A percentile compares a stretch with the other conserved stretches of the same genome.
Conservation (phyloP, 2,797 vertebrate genomes). For the Dryobates pubescens region DNA sequence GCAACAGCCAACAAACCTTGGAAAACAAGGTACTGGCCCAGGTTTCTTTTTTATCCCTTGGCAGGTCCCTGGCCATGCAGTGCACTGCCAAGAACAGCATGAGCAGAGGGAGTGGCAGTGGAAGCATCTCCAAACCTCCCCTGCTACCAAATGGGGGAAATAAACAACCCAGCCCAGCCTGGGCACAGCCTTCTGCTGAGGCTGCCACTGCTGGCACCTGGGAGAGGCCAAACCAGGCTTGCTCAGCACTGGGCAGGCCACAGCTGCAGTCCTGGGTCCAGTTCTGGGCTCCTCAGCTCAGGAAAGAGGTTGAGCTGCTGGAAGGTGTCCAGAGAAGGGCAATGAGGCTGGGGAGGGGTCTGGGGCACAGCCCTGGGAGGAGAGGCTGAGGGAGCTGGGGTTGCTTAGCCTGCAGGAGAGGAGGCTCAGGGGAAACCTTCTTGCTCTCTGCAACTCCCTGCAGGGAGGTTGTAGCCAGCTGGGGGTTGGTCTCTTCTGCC, state of each 20-base stretch:
- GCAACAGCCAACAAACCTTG: background rate
- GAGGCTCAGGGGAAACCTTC: no score
- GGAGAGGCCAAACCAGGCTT: rapidly evolving
- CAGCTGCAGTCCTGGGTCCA: no score
- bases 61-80: background rate
- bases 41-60: background rate
- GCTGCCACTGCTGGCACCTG: background rate
- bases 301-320: no score
- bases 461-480: no score
- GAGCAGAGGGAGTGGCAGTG: background rate
- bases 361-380: no score
- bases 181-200: background rate
- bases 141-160: background rate
- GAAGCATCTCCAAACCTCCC: background rate
- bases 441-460: no score
- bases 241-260: background rate
- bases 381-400: no score
- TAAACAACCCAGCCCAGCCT: rapidly evolving
- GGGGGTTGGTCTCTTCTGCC: no score
- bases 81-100: background rate
- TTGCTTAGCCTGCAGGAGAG: no score
- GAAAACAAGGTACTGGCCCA: background rate
- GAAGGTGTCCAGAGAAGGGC: no score
- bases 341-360: no score
- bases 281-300: no score